Evolutionary conservation across 2,888 invertebrate species (phyloP), one percentile per base, ranked within the genome.

Genomic region (Platynereis dumerilii): DNA sequence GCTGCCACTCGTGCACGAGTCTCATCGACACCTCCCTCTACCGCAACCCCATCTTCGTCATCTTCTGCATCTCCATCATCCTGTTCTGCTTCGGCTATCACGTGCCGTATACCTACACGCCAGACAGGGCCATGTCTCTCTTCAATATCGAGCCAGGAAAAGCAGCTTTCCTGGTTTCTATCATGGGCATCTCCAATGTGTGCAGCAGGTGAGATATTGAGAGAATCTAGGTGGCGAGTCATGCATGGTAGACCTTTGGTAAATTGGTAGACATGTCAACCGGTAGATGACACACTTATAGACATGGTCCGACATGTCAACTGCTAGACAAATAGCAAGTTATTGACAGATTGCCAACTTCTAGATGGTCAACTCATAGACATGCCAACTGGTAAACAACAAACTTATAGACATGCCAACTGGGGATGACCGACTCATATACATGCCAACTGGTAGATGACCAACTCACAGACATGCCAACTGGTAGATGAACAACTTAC

Each of bases 81-180:
- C 22, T 63, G 3, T 70, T 70, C 66, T 59, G 59, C 28, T 66
- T 70, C 48, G 70, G 70, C 26, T 70, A 70, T 60, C 70, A 70
- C 44, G 69, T 69, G 24, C 70, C 70, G 5, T 70, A 69, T 60
- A 69, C 69, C 12, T 70, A 61, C 45, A 64, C 66, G 3, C 66
- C 70, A 1, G 68, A 66, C 22, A 24, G 70, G 15, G 69, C 67
- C n/a, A 60, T 52, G 20, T 28, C 52, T 24, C 5, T 29, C 2
- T 53, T 64, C n/a, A 65, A 65, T 2, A 57, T 66, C n/a, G 59
- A 48, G 39, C 24, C 58, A 15, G 22, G 24, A 1, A 26, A 29
- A n/a, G 54, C 68, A 10, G 44, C 61, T 12, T 56, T 65, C 58
- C 62, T 68, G 29, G 63, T 68, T 5, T 65, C 68, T 28, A 59